These are phyloP conservation scores for Drosophila kohkoa DNA, from an alignment of 1,140 invertebrate species.

Conservation along the genomic window DNA sequence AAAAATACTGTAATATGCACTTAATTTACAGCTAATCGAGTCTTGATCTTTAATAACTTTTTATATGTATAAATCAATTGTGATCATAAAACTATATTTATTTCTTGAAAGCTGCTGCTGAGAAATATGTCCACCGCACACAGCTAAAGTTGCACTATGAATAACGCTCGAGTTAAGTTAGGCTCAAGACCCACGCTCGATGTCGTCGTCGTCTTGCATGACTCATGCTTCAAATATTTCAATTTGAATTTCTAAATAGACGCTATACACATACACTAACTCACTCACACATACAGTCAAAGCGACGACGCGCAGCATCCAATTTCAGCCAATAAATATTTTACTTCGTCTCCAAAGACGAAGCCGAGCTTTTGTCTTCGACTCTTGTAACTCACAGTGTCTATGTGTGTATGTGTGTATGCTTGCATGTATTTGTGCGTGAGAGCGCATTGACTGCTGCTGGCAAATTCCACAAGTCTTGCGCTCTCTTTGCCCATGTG, in stretches of 20 bases:
- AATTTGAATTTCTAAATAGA: constrained; percentile 83
- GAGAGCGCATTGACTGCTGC: constrained; percentile 48
- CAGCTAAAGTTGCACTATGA: constrained; percentile 13
- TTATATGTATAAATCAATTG: neutral
- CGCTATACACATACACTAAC: constrained; percentile 57
- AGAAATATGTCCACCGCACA: constrained; percentile 6
- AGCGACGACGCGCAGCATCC: constrained; percentile 66
- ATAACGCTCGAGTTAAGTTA: constrained; percentile 10
- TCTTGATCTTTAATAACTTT: neutral
- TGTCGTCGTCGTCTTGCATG: constrained; percentile 40
- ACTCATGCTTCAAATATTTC: constrained; percentile 74
- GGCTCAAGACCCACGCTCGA: constrained; percentile 60
- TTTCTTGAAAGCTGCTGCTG: too few relatives aligned
- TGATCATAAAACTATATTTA: too few relatives aligned
- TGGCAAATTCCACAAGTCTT: constrained; percentile 67
- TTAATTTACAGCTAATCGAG: neutral
- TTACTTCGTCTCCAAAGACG: constrained; percentile 56
- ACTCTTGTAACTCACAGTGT: constrained; percentile 40
- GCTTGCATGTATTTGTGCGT: constrained; percentile 28
- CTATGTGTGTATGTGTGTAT: constrained; percentile 8
- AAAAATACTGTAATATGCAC: constrained; percentile 1
- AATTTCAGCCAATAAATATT: constrained; percentile 81
- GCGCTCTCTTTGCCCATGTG: constrained; percentile 63
- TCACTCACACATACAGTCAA: constrained; percentile 25
- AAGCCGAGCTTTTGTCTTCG: constrained; percentile 60